Evolutionary conservation across 92 coral and sea anemone genomes (phyloP), one percentile per base, ranked within the genome.

Genomic region (Palythoa grandis): DNA sequence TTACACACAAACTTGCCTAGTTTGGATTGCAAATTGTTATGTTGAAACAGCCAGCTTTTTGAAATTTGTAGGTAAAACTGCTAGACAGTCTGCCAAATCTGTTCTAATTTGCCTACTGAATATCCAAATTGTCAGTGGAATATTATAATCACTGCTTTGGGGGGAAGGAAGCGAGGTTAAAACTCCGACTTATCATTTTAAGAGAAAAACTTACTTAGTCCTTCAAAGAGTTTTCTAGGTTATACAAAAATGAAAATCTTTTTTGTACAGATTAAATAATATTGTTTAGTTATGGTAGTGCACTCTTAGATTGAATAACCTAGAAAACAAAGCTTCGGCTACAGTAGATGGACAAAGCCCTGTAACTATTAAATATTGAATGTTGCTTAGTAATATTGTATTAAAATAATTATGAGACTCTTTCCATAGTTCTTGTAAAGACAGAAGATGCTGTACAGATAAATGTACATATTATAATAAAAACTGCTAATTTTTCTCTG

Each of bases 381-480:
- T 35, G 69, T 40, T 78, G 84, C 63, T 38, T 79, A 39, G 20
- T 35, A 79, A 79, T 74, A 47, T 39, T 48, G 61, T 47, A 79
- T 65, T 43, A 67, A 80, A 79, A 47, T 43, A 22, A 20, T 15
- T 10, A 79, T 22, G 54, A 29, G 72, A 78, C 69, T 38, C 1
- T 60, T 37, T 61, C 35, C 15, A 15, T 47, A 40, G 74, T 65
- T 43, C 25, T 80, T 43, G 43, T 47, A 66, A 80, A 80, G 63
- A 80, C 37, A 43, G 35, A 65, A 65, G 6, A n/a, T 61, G n/a
- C 72, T 78, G 83, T 65, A 79, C 73, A 80, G 60, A 80, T 23
- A 80, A 23, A 37, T 80, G 74, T 80, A 80, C 85, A 80, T 80
- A 80, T 80, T 66, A 80, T 80, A 80, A 80, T 80, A 80, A 80